Evolutionary conservation across 2,113 vertebrate species (phyloP).

Genomic region (Callopanchax toddi): DNA sequence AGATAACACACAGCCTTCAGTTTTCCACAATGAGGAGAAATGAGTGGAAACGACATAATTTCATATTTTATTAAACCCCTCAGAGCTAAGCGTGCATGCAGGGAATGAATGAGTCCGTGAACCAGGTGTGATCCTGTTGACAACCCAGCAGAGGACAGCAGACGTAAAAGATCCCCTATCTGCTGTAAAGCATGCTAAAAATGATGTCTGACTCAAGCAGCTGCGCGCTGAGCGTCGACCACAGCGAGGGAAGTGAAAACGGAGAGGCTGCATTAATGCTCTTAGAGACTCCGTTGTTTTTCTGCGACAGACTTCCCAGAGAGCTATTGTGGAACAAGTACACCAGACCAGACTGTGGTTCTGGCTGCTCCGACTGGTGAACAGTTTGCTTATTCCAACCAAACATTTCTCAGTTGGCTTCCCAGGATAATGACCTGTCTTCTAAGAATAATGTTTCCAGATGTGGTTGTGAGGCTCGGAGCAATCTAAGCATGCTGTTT

Average conservation of each 20-base stretch:
- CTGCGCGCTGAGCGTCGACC: neutral
- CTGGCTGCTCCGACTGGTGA: slow-evolving; percentile 47
- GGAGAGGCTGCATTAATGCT: slow-evolving; percentile 4
- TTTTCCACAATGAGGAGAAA: no score
- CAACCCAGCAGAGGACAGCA: slow-evolving; percentile 5
- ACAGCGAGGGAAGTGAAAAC: slow-evolving; percentile 30
- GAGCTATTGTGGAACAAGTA: slow-evolving; percentile 30
- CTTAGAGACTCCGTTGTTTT: slow-evolving; percentile 10
- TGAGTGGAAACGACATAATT: no score
- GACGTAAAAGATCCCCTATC: slow-evolving; percentile 10
- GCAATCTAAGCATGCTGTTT: slow-evolving; percentile 71
- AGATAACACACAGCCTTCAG: no score
- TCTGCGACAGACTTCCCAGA: neutral
- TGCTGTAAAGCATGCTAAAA: neutral
- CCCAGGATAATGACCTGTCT: slow-evolving; percentile 69
- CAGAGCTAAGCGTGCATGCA: no score
- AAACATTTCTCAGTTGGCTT: slow-evolving; percentile 63
- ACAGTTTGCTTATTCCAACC: slow-evolving; percentile 49
- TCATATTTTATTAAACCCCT: no score
- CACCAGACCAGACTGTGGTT: slow-evolving; percentile 53
- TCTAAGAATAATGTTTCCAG: slow-evolving; percentile 78
- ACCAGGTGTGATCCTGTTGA: neutral
- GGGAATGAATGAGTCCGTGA: neutral
- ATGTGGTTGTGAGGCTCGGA: slow-evolving; percentile 71
- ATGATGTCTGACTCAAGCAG: neutral